Conservation (phyloP, 53 echinoderm and acorn worm genomes). For the Luidia sarsii region DNA sequence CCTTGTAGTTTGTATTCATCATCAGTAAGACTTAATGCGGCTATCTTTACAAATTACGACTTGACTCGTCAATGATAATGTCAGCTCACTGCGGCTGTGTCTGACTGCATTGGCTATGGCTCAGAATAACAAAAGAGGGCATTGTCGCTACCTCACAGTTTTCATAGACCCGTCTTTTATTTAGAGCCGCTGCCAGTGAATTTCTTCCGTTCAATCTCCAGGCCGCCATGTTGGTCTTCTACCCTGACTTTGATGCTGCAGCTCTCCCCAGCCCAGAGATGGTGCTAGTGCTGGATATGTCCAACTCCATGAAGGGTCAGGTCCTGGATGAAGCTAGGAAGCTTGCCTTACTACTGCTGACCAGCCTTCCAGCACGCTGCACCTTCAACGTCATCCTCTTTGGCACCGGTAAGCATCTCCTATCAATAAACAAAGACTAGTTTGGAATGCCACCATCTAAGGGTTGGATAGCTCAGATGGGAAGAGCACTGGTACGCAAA, state of each 20-base stretch:
- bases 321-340: slow-evolving; percentile 68
- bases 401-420: slow-evolving; percentile 71
- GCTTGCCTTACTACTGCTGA: slow-evolving; percentile 57
- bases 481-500: too few species aligned
- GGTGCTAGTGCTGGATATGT: slow-evolving; percentile 72
- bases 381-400: slow-evolving; percentile 82
- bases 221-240: slow-evolving; percentile 84
- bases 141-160: too few species aligned
- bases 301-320: slow-evolving; percentile 82
- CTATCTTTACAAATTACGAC: too few species aligned
- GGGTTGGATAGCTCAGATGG: too few species aligned
- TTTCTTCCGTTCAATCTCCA: slow-evolving; percentile 8
- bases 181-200: background rate
- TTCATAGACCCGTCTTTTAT: background rate
- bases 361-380: slow-evolving; percentile 62
- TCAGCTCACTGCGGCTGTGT: too few species aligned
- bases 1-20: too few species aligned
- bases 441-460: too few species aligned
- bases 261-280: slow-evolving; percentile 64
- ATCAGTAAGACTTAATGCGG: too few species aligned
- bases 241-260: slow-evolving; percentile 70
- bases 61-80: too few species aligned
- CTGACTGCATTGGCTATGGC: too few species aligned
- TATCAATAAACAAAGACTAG: too few species aligned
- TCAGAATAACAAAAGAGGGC: too few species aligned